Conservation (phyloP, 1,140 invertebrate species). For the Pygmarrhopalites habei region DNA sequence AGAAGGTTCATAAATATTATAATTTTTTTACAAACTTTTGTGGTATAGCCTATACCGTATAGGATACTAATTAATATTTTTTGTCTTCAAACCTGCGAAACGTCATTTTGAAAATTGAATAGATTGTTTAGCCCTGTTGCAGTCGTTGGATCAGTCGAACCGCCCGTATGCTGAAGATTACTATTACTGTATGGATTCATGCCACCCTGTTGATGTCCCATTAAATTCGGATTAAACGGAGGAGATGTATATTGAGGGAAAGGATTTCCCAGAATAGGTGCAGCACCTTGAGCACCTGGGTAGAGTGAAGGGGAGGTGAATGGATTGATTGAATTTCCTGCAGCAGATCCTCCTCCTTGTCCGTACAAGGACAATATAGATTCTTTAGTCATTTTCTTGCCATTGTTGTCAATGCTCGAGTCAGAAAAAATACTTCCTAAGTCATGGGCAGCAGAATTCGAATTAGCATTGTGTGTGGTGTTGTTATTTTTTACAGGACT, state of each 20-base stretch:
- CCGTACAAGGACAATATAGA: slow-evolving; percentile 83
- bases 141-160: not conserved
- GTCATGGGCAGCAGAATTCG: slow-evolving; percentile 39
- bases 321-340: slow-evolving; percentile 13
- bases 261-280: slow-evolving; percentile 3
- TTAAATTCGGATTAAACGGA: slow-evolving; percentile 13
- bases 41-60: not conserved
- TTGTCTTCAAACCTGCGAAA: slow-evolving; percentile 7
- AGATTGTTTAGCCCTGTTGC: slow-evolving; percentile 7
- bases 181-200: slow-evolving; percentile 1
- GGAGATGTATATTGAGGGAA: slow-evolving; percentile 5
- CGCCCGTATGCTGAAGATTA: not conserved
- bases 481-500: slow-evolving; percentile 31
- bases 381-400: slow-evolving; percentile 81
- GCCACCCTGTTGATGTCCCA: slow-evolving; percentile 2
- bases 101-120: slow-evolving; percentile 10
- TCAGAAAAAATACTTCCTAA: slow-evolving; percentile 38
- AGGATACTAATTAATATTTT: not conserved
- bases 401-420: slow-evolving; percentile 47
- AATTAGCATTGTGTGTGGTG: too few species aligned
- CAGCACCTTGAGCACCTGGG: not conserved
- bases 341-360: too few species aligned
- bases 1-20: not conserved
- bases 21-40: not conserved
- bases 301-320: slow-evolving; percentile 12